These are phyloP conservation scores for Colletes latitarsis DNA, from an alignment of 1,140 invertebrate genomes.

Conservation along the genomic window DNA sequence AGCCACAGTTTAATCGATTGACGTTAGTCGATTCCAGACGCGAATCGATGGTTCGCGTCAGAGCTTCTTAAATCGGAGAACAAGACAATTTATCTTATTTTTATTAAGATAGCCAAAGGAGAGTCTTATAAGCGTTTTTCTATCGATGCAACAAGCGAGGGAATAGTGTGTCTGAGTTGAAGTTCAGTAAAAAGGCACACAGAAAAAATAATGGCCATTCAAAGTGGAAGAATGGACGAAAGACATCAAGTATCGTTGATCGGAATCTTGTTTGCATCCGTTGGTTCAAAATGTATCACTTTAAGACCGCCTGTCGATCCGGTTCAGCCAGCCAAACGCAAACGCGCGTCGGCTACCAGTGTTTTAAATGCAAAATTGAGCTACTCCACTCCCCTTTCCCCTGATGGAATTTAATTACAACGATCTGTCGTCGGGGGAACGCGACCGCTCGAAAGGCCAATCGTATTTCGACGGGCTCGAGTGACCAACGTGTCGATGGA, in stretches of 20 bases:
- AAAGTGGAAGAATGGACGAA: too few relatives aligned
- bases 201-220: too few relatives aligned
- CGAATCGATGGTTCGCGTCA: too few relatives aligned
- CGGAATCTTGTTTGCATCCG: background rate
- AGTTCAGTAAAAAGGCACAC: too few relatives aligned
- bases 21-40: too few relatives aligned
- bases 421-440: slow-evolving; percentile 31
- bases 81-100: too few relatives aligned
- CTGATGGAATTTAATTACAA: slow-evolving; percentile 46
- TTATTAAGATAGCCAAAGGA: too few relatives aligned
- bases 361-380: slow-evolving; percentile 48
- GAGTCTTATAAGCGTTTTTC: too few relatives aligned
- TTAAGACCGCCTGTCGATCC: background rate
- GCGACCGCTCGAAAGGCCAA: slow-evolving; percentile 37
- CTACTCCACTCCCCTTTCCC: background rate
- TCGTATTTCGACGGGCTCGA: slow-evolving; percentile 51
- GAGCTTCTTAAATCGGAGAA: too few relatives aligned
- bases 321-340: background rate
- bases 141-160: too few relatives aligned
- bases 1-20: background rate
- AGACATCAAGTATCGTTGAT: background rate
- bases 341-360: slow-evolving; percentile 16
- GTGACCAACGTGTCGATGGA: slow-evolving; percentile 47
- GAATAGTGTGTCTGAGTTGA: too few relatives aligned
- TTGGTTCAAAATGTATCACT: background rate